Base-by-base conservation (phyloP, 1,140 invertebrate species). In the Apis cerana region DNA sequence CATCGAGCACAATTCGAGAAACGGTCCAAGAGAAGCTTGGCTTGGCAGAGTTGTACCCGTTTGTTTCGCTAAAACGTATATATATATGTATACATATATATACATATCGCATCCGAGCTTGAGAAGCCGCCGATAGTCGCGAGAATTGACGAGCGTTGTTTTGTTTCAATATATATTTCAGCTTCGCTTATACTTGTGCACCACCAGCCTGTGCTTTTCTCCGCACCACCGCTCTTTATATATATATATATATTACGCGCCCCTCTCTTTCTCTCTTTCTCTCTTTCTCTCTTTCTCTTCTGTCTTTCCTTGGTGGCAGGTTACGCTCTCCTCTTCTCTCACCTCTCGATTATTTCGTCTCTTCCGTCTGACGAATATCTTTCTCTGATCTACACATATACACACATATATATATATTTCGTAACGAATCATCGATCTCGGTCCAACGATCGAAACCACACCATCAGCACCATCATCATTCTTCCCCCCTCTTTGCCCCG, bases 1-100 rank as follows among this genome's bases (percentile, higher is more conserved):
- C 90, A 90, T 91, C 86, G 89, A 91, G 89, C 88, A 67, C 52
- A 79, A 48, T 64, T 71, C 67, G 59, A 43, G 33, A 65, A 52
- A 62, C 81, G 43, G 67, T 70, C 58, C 58, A 23, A 48, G 54
- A 33, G 52, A 43, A 43, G 68, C 81, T 71, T 71, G 7, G 81
- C 67, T 82, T 58, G 62, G 67, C 81, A 71, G 72, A 8, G n/a
- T 69, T 56, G 48, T n/a, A 71, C 75, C 75, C 17, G 56, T 78
- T 52, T 61, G 33, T 71, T 68, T 54, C 80, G 80, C 65, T 77
- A 69, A 68, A 12, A 23, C n/a, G 9, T 43, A 61, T n/a, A 70
- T 50, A 56, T 56, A 33, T 33, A 1, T 27, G 1, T 27, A 68
- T n/a, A 70, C 27, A 56, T 56, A 68, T n/a, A 70, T 50, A 56